Conservation (phyloP, 1,140 invertebrate genomes). For the Idris sp. region DNA sequence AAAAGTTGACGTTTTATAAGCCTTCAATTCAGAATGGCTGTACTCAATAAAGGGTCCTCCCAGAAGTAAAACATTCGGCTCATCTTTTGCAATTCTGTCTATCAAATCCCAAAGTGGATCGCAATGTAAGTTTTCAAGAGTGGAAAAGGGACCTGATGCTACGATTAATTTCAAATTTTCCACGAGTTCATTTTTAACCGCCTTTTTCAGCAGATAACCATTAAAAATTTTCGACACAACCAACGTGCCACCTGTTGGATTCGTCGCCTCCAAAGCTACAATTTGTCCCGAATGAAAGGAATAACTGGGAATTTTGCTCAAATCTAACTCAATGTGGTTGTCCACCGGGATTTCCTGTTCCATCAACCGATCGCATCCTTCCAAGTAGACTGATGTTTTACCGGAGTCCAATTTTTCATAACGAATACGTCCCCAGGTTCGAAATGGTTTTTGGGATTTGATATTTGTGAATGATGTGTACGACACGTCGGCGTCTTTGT, state of each 20-base stretch:
- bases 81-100: constrained; percentile 82
- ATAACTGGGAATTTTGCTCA: constrained; percentile 83
- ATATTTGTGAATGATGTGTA: constrained; percentile 62
- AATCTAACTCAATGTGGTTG: constrained; percentile 77
- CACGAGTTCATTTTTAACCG: constrained; percentile 63
- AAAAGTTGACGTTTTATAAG: constrained; percentile 81
- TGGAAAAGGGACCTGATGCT: constrained; percentile 90
- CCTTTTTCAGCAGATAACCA: constrained; percentile 72
- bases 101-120: constrained; percentile 90
- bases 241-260: constrained; percentile 84
- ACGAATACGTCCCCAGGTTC: constrained; percentile 84
- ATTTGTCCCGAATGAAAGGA: constrained; percentile 92
- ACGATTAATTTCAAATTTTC: constrained; percentile 83
- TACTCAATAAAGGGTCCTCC: constrained; percentile 90
- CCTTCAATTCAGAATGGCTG: constrained; percentile 81
- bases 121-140: constrained; percentile 85
- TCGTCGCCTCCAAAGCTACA: constrained; percentile 85
- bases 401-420: constrained; percentile 78
- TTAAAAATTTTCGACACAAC: constrained; percentile 83
- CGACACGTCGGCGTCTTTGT: constrained; percentile 50
- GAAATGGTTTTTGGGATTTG: constrained; percentile 72
- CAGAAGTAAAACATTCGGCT: constrained; percentile 89
- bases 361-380: constrained; percentile 79
- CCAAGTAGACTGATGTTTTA: constrained; percentile 70
- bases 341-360: constrained; percentile 21